Evolutionary conservation across 2,113 vertebrate species (phyloP).

Genomic region (Spheniscus mendiculus): DNA sequence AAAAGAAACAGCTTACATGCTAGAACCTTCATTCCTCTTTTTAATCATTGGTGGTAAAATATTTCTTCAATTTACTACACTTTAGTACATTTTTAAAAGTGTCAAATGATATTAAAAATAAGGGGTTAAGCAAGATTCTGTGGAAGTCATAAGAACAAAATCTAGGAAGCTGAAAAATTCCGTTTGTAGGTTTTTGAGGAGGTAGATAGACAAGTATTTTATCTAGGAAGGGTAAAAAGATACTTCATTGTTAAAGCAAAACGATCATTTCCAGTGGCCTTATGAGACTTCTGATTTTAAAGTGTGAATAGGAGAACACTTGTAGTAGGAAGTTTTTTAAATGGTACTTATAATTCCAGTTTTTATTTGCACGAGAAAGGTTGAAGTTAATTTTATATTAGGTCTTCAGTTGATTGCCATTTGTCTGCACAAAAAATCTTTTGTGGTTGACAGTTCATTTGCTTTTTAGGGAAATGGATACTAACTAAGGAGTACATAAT

Average conservation of each 20-base stretch:
- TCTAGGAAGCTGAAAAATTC: not conserved
- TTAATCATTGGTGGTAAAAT: not conserved
- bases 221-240: not conserved
- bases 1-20: not conserved
- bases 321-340: conserved; percentile 8
- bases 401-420: conserved; percentile 66
- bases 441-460: conserved; percentile 72
- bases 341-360: not conserved
- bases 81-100: not conserved
- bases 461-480: conserved; percentile 92
- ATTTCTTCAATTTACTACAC: not conserved
- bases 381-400: conserved; percentile 63
- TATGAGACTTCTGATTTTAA: not conserved
- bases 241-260: not conserved
- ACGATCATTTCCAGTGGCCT: not conserved
- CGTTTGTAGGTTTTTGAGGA: not conserved
- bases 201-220: not conserved
- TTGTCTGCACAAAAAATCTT: conserved; percentile 67
- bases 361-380: conserved; percentile 43
- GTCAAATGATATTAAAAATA: not conserved
- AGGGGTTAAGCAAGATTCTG: not conserved
- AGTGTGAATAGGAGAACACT: not conserved
- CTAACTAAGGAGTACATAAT: conserved; percentile 91
- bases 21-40: not conserved
- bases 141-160: not conserved